Base-by-base conservation (phyloP, 1,140 invertebrate species). In the Cydia amplana region DNA sequence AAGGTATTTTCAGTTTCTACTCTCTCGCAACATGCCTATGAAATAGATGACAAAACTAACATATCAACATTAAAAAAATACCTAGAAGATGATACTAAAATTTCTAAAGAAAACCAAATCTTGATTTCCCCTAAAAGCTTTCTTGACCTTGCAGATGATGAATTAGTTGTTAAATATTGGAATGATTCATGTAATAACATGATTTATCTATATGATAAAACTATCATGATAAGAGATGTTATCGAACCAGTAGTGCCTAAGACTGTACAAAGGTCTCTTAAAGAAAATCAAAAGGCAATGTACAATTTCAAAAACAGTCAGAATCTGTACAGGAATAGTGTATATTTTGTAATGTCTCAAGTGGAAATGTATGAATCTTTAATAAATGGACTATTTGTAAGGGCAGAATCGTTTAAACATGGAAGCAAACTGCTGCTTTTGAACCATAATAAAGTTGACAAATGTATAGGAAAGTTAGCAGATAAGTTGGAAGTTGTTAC, bases 1-100 rank as follows among this genome's bases (percentile, higher is more conserved):
- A 94, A 94, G 46, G 87, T 96, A 18, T 96, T 96, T 81, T 94
- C 91, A 55, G 92, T 96, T 0, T 85, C 92, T 16, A 93, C 93
- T 20, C 93, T 94, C 77, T 86, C 93, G 67, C 89, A 90, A 23
- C 85, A 94, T 20, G 94, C 93, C 32, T 95, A 94, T 87, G 93
- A 94, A 82, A 93, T 96, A 51, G 88, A 94, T 79, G 89, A 93
- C 4, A 82, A 90, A n/a, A 94, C 93, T 9, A 89, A 87, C 75
- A 78, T 95, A 76, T 64, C 76, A 65, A 92, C 84, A 16, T 78
- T 95, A 18, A 93, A 94, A 85, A 79, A 76, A 20, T 94, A 93
- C 93, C 92, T 95, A 18, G 83, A 87, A 74, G 88, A 91, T 76
- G 94, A 95, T 75, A 93, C 89, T 16, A 91, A 93, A 72, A 83